Base-by-base conservation (phyloP, 2,113 vertebrate genomes). In the Montifringilla adamsi region DNA sequence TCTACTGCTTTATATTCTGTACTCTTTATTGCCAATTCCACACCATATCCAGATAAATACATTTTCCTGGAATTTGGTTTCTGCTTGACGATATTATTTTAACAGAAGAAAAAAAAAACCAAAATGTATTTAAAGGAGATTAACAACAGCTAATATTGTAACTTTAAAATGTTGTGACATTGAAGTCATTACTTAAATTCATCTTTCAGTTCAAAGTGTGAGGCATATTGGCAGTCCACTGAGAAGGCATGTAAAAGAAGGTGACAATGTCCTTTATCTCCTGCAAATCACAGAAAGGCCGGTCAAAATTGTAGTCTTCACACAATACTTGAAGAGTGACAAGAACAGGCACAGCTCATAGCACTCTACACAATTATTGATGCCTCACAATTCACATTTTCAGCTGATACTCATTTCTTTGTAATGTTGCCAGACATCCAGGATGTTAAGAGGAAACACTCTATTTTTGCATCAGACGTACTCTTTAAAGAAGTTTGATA, bases 1-100 rank as follows among this genome's bases (percentile, higher is more conserved):
- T 99, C 99, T 93, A 99, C 93, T 21, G 98, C 99, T 98, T 99
- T 99, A 97, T 99, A 99, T 96, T 99, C 99, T 31, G 99, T 99
- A 95, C 97, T 99, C 97, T 99, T 99, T 96, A 99, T 99, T 16
- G 99, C 99, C 96, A 99, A 98, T 95, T 99, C 99, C 82, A 99
- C 99, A 69, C 98, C 99, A 78, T 99, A 99, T 60, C 99, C 99
- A 96, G 99, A 99, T 67, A 99, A 98, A 94, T 98, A 98, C 97
- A 99, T 98, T 95, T 98, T 99, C 94, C 95, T 97, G 62, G 98
- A 97, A 89, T 96, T 98, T 84, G 98, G 98, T 88, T 98, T 97
- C 99, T 99, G 97, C 87, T 94, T 50, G 79, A 93, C 7, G 2
- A 74, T 31, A 94, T 93, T 82, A 59, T 91, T 89, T 94, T 52